Conservation (phyloP, 53 echinoderm and acorn worm genomes). For the Pentamera pediparva region DNA sequence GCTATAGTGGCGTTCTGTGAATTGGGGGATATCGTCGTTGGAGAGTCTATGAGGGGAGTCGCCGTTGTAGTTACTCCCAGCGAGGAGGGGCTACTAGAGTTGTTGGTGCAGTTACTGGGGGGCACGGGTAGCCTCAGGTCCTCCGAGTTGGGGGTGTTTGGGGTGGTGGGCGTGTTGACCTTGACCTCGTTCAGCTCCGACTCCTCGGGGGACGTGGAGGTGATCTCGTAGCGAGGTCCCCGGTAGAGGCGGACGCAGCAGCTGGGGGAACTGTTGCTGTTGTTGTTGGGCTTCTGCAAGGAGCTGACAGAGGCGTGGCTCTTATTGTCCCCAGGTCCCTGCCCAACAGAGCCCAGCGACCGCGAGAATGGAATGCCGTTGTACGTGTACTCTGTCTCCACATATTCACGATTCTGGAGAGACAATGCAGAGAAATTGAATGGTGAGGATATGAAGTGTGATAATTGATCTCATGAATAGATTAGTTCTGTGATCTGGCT, state of each 20-base stretch:
- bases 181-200: conserved; percentile 75
- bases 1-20: conserved; percentile 25
- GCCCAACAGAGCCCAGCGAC: conserved; percentile 58
- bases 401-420: conserved; percentile 87
- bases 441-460: too few species aligned
- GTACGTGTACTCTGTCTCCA: conserved; percentile 98
- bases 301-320: conserved; percentile 61
- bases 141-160: conserved; percentile 22
- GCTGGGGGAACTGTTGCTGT: conserved; percentile 57
- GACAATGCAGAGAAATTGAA: neutral
- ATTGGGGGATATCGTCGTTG: conserved; percentile 2
- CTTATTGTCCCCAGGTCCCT: conserved; percentile 53
- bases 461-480: too few species aligned
- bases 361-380: conserved; percentile 91
- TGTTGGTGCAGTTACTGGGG: conserved; percentile 30
- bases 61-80: conserved; percentile 16
- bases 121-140: conserved; percentile 53
- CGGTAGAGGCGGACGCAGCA: conserved; percentile 75
- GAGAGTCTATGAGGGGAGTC: conserved; percentile 24
- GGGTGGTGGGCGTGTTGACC: conserved; percentile 42
- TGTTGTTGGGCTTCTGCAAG: conserved; percentile 70
- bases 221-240: conserved; percentile 68
- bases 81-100: neutral
- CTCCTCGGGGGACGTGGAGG: conserved; percentile 69
- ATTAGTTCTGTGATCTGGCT: too few species aligned